Conservation (phyloP, 2,888 invertebrate genomes). For the Papilio protenor region DNA sequence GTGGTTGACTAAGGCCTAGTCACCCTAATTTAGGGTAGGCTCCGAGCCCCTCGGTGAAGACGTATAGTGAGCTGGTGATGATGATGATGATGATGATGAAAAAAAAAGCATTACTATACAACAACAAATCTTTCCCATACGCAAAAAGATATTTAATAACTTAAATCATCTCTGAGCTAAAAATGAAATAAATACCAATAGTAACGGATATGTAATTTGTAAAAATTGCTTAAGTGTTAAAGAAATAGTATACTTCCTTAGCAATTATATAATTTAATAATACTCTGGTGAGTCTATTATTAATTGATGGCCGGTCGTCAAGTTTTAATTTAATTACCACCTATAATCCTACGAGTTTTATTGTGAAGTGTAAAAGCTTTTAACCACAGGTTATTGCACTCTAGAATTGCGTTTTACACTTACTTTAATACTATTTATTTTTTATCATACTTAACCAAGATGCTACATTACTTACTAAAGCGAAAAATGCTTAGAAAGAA, state of each 20-base stretch:
- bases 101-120: too few species aligned
- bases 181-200: neutral
- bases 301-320: conserved; percentile 32
- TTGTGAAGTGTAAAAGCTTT: conserved; percentile 21
- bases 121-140: too few species aligned
- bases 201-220: conserved; percentile 5
- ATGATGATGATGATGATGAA: too few species aligned
- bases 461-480: too few species aligned
- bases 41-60: too few species aligned
- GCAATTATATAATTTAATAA: conserved; percentile 32
- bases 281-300: conserved; percentile 17
- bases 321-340: conserved; percentile 33
- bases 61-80: too few species aligned
- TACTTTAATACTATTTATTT: neutral
- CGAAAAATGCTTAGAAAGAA: too few species aligned
- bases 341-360: conserved; percentile 23
- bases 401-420: neutral
- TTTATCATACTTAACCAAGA: neutral
- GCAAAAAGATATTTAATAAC: too few species aligned
- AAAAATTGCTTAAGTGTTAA: conserved; percentile 5
- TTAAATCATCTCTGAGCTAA: neutral
- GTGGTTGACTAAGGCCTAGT: too few species aligned
- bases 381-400: conserved; percentile 24
- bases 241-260: conserved; percentile 1
- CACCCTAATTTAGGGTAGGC: too few species aligned